Evolutionary conservation across 92 coral and sea anemone genomes (phyloP), one percentile per base, ranked within the genome.

Genomic region (Siderastrea siderea): DNA sequence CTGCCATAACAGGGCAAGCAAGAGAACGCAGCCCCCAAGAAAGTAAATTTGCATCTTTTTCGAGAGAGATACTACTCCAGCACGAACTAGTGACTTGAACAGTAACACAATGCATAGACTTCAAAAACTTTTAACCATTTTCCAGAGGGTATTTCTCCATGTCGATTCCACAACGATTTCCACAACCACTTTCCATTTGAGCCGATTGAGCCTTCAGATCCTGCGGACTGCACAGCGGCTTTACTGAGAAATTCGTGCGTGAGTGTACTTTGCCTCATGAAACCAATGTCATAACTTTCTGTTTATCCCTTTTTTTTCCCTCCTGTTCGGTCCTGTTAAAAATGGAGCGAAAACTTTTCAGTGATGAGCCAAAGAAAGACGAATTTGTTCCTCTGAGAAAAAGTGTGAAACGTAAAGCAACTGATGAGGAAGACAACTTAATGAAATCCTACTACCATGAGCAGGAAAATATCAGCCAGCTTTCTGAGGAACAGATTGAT

Each of bases 361-460:
- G 52, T 38, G 19, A 1, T 46, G 73, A 7, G 71, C 16, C 45
- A 62, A 77, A 52, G 10, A 49, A 58, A 51, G 72, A 72, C n/a
- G 78, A 17, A 69, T 96, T 96, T 71, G 84, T 92, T 52, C 99
- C 99, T 63, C 77, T 96, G 49, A 85, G 97, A 55, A 92, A 87
- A 81, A 88, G 92, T 73, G 67, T 86, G 58, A 97, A 97, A 80
- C 89, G 94, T 55, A 97, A 91, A 80, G 81, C 90, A 13, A 84
- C 91, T 47, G 99, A 92, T 45, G 86, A 80, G 77, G 99, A 97
- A 80, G 93, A 92, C 87, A 97, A 97, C 73, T 84, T 90, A 6
- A 93, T 97, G 82, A 75, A 46, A 74, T 94, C 99, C 16, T 94
- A 95, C 82, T 97, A 95, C 81, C 78, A 83, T 76, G 96, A 97